Percentiles rank a stretch among this genome's conserved stretches.
Conservation (phyloP, 2,797 vertebrate species). For the Sebastes paucispinis region DNA sequence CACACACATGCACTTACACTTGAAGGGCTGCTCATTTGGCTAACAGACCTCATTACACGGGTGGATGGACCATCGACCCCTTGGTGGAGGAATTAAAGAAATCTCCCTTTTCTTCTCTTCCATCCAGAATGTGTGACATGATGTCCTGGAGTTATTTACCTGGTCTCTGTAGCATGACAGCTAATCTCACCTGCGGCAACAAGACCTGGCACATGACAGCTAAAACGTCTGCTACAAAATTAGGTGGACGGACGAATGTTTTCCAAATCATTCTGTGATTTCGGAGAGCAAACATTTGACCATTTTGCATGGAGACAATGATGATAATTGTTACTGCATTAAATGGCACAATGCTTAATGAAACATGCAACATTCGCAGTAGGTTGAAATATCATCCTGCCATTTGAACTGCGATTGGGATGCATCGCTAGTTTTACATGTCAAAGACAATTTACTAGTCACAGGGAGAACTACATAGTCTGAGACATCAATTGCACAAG, state of each 20-base stretch:
- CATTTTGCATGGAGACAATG: background rate
- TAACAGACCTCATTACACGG: constrained; percentile 80
- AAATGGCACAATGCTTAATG: background rate
- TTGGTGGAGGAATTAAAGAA: constrained; percentile 72
- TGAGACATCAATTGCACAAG: background rate
- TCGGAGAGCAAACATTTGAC: background rate
- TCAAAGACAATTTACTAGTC: background rate
- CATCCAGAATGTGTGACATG: constrained; percentile 57
- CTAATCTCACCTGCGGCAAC: constrained; percentile 64
- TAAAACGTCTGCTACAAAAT: constrained; percentile 37
- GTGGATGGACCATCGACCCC: constrained; percentile 76
- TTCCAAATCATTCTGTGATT: background rate
- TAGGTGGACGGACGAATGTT: background rate
- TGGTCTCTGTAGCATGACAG: constrained; percentile 63
- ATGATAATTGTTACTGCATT: background rate
- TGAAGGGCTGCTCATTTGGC: constrained; percentile 75
- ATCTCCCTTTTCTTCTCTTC: constrained; percentile 62
- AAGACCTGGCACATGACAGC: constrained; percentile 20
- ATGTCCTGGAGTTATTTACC: constrained; percentile 75
- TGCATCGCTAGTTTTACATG: background rate
- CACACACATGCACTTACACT: constrained; percentile 46
- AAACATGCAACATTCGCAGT: background rate
- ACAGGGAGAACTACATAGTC: background rate
- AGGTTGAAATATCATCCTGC: background rate
- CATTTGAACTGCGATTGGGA: background rate